phyloP scores from a whole-genome alignment of 1,140 invertebrate species.

The Diorhabda carinulata region DNA sequence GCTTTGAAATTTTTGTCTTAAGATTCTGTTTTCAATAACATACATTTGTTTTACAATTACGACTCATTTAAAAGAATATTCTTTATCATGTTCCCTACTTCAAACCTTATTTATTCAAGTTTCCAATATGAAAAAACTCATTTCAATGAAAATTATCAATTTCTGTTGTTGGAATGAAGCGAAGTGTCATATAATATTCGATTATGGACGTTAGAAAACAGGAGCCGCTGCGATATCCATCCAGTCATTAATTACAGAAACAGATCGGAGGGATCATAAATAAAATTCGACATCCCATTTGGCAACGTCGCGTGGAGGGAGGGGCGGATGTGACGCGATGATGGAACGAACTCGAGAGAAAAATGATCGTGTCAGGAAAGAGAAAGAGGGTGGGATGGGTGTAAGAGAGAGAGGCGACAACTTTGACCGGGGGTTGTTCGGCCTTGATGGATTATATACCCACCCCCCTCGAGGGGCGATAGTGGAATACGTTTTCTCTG shows the following conservation, averaged over 20 bases:
- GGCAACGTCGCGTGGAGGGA: conserved; percentile 47
- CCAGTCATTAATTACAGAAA: conserved; percentile 49
- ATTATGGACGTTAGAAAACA: conserved; percentile 12
- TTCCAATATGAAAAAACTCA: too few species aligned
- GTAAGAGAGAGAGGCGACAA: conserved; percentile 32
- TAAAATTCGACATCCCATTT: conserved; percentile 51
- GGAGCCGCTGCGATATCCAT: conserved; percentile 30
- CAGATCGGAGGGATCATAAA: conserved; percentile 48
- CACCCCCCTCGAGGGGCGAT: conserved; percentile 24
- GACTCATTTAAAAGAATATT: too few species aligned
- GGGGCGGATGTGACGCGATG: conserved; percentile 49
- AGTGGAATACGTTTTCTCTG: conserved; percentile 22
- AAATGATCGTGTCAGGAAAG: conserved; percentile 48
- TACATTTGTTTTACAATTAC: too few species aligned
- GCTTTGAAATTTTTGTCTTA: too few species aligned
- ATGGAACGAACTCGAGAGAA: conserved; percentile 49
- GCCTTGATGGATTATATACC: conserved; percentile 45
- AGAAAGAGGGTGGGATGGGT: conserved; percentile 29
- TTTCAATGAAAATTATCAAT: too few species aligned
- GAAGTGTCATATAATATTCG: conserved; percentile 13
- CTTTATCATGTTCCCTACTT: too few species aligned
- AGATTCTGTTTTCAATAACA: too few species aligned
- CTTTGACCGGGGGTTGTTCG: conserved; percentile 44
- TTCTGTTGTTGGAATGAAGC: not conserved
- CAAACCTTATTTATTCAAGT: too few species aligned